Percentiles rank a stretch among this genome's conserved stretches.
phyloP scores from a whole-genome alignment of 2,888 invertebrate genomes.

The Oligia latruncula region DNA sequence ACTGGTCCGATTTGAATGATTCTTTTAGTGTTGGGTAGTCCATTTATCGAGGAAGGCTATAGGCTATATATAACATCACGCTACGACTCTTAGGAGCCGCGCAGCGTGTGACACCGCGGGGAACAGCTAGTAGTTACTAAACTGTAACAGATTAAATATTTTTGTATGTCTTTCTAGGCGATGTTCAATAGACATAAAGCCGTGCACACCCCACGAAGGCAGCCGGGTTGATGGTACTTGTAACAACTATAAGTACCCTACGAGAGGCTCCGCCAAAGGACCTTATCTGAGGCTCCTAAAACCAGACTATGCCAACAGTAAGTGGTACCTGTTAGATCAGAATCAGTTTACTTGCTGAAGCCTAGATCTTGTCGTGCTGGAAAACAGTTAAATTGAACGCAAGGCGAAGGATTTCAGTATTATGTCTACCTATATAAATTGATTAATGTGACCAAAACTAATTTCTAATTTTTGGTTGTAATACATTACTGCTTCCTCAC shows the following conservation, averaged over 20 bases:
- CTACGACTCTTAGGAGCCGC: no score
- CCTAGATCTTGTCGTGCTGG: neutral
- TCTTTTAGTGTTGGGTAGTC: no score
- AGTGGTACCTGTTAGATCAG: conserved; percentile 48
- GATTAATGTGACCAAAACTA: neutral
- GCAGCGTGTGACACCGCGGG: no score
- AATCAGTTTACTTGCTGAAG: conserved; percentile 9
- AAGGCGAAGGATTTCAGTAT: neutral
- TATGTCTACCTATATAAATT: no score
- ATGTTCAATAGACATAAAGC: conserved; percentile 76
- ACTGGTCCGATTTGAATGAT: no score
- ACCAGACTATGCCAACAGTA: conserved; percentile 77
- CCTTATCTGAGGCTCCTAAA: conserved; percentile 79
- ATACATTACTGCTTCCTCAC: no score
- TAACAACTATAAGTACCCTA: conserved; percentile 79
- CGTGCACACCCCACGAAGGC: conserved; percentile 81
- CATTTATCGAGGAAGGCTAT: no score
- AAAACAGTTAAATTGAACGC: conserved; percentile 6
- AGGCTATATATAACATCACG: no score
- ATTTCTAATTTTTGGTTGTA: no score
- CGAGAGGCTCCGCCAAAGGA: conserved; percentile 77
- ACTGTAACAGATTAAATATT: neutral
- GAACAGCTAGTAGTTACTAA: neutral
- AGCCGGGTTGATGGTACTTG: conserved; percentile 82
- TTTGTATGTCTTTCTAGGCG: conserved; percentile 63